Percentiles rank a stretch among this genome's conserved stretches.
phyloP scores from a whole-genome alignment of 2,797 vertebrate genomes.

The Holocentrus rufus region DNA sequence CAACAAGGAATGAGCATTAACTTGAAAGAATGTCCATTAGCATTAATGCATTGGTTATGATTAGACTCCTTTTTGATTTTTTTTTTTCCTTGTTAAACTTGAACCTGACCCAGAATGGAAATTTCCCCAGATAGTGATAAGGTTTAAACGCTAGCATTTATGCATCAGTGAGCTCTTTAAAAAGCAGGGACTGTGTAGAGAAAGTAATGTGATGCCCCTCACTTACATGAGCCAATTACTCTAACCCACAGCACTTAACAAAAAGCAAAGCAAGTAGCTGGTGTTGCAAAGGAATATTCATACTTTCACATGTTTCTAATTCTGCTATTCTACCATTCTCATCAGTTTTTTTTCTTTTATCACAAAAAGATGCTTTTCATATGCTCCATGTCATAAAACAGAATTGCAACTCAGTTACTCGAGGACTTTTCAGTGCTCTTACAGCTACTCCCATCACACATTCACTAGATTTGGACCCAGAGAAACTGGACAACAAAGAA shows the following conservation, averaged over 20 bases:
- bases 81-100: slow-evolving; percentile 24
- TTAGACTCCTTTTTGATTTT: neutral
- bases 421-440: neutral
- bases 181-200: slow-evolving; percentile 50
- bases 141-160: slow-evolving; percentile 42
- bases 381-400: neutral
- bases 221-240: slow-evolving; percentile 43
- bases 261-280: slow-evolving; percentile 18
- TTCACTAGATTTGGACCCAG: neutral
- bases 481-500: neutral
- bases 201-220: slow-evolving; percentile 53
- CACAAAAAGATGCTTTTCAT: neutral
- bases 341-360: neutral
- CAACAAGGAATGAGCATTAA: slow-evolving; percentile 36
- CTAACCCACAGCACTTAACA: slow-evolving; percentile 21
- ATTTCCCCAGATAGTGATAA: slow-evolving; percentile 38
- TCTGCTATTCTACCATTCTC: neutral
- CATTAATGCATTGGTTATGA: slow-evolving; percentile 17
- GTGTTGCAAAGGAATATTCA: neutral
- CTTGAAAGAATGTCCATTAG: neutral
- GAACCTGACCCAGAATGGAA: neutral
- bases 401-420: neutral
- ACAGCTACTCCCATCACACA: neutral
- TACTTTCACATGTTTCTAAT: slow-evolving; percentile 2
- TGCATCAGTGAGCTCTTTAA: slow-evolving; percentile 52